phyloP scores from a whole-genome alignment of 2,888 invertebrate genomes.

The Himalopsyche tibetana region DNA sequence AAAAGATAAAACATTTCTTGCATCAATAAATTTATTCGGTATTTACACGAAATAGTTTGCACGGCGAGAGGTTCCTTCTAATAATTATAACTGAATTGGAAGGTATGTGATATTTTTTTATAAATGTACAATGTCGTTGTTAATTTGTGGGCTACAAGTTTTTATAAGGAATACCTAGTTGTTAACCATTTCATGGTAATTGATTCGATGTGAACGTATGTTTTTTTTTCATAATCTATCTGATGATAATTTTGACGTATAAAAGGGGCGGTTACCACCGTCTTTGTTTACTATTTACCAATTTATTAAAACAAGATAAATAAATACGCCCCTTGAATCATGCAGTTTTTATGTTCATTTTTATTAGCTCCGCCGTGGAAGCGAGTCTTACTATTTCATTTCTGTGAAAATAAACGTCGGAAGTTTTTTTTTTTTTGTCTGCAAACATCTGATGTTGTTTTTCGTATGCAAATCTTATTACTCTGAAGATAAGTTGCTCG shows the following conservation, averaged over 20 bases:
- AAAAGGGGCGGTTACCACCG: neutral
- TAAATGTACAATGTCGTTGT: too few species aligned
- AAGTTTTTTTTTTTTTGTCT: neutral
- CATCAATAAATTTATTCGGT: too few species aligned
- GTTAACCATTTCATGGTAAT: too few species aligned
- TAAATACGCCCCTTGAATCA: constrained; percentile 1
- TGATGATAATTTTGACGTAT: neutral
- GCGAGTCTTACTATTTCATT: neutral
- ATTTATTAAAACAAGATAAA: neutral
- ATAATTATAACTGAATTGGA: too few species aligned
- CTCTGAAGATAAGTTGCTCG: neutral
- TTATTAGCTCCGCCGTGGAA: neutral
- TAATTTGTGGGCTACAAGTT: too few species aligned
- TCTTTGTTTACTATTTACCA: neutral
- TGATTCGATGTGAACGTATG: neutral
- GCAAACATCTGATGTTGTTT: neutral
- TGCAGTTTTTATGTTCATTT: neutral
- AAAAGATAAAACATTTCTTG: too few species aligned
- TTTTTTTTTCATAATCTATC: neutral
- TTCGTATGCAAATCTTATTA: neutral
- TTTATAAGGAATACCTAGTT: too few species aligned
- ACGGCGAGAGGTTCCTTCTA: too few species aligned
- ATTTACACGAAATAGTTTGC: too few species aligned
- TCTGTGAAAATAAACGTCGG: neutral
- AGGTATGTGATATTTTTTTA: too few species aligned